phyloP scores from a whole-genome alignment of 2,888 invertebrate species.

The Apodemia hepburni region DNA sequence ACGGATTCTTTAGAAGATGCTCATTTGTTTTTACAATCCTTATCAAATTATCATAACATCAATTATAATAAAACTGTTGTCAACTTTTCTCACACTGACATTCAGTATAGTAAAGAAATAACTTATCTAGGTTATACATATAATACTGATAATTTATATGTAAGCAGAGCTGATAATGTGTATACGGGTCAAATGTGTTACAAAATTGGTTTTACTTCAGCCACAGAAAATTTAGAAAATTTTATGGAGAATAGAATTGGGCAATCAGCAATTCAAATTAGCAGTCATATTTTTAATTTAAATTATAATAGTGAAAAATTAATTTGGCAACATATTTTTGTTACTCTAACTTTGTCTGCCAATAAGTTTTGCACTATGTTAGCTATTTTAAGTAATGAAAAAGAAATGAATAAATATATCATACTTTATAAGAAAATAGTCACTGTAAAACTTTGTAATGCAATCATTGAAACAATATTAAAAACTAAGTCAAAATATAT shows the following conservation, averaged over 20 bases:
- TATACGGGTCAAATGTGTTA: constrained; percentile 67
- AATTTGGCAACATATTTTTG: constrained; percentile 64
- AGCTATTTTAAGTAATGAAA: constrained; percentile 51
- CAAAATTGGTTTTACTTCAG: constrained; percentile 62
- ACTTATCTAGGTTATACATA: constrained; percentile 65
- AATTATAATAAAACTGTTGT: constrained; percentile 64
- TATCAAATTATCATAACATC: constrained; percentile 62
- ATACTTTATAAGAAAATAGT: constrained; percentile 60
- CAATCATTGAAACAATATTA: constrained; percentile 53
- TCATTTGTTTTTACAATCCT: constrained; percentile 50
- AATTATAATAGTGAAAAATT: constrained; percentile 53
- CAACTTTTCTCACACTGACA: constrained; percentile 52
- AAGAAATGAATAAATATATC: constrained; percentile 50
- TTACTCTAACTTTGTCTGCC: constrained; percentile 66
- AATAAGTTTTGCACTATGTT: constrained; percentile 73
- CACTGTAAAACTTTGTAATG: constrained; percentile 60
- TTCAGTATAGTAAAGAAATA: constrained; percentile 50
- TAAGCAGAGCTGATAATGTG: constrained; percentile 59
- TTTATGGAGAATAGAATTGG: constrained; percentile 67
- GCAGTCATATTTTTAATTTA: constrained; percentile 63
- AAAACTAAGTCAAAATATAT: constrained; percentile 47
- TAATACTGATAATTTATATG: constrained; percentile 54
- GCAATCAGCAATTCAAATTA: constrained; percentile 66
- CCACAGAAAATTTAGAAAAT: constrained; percentile 47
- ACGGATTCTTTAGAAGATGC: constrained; percentile 62